Conservation (phyloP, 2,888 invertebrate species). For the Polyommatus iphigenia region DNA sequence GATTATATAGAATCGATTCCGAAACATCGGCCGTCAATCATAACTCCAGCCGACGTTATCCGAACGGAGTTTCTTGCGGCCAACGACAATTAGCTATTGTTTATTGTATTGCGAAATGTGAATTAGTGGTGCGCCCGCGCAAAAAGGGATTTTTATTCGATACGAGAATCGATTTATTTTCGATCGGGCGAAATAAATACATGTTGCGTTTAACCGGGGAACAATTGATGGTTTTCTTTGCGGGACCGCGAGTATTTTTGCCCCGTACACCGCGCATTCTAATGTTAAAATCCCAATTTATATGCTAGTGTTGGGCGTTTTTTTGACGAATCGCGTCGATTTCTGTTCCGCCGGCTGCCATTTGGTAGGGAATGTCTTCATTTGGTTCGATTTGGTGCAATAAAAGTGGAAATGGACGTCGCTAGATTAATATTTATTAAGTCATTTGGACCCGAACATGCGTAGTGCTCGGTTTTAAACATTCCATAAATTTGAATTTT, state of each 20-base stretch:
- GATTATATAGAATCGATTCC: conserved; percentile 58
- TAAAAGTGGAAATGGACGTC: conserved; percentile 19
- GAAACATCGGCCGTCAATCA: conserved; percentile 72
- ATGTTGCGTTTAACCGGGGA: conserved; percentile 36
- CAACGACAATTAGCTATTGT: conserved; percentile 48
- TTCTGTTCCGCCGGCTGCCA: conserved; percentile 25
- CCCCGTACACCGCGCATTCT: conserved; percentile 33
- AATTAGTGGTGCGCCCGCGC: conserved; percentile 41
- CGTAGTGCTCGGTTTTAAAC: conserved; percentile 6
- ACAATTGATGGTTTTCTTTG: conserved; percentile 37
- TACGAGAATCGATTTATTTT: conserved; percentile 41
- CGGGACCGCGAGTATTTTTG: conserved; percentile 30
- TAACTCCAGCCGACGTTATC: conserved; percentile 49
- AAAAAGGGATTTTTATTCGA: conserved; percentile 46
- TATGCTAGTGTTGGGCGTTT: conserved; percentile 33
- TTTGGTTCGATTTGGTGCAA: conserved; percentile 24
- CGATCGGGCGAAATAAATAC: conserved; percentile 39
- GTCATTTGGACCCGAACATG: conserved; percentile 13
- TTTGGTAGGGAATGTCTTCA: conserved; percentile 50
- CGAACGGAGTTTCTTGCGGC: conserved; percentile 39
- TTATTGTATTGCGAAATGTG: conserved; percentile 46
- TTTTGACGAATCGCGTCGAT: conserved; percentile 36
- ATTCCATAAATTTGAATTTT: conserved; percentile 20
- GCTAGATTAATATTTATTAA: conserved; percentile 28
- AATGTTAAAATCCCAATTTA: conserved; percentile 38